Base-by-base conservation (phyloP, 1,140 invertebrate species). In the Medauroidea extradentata region DNA sequence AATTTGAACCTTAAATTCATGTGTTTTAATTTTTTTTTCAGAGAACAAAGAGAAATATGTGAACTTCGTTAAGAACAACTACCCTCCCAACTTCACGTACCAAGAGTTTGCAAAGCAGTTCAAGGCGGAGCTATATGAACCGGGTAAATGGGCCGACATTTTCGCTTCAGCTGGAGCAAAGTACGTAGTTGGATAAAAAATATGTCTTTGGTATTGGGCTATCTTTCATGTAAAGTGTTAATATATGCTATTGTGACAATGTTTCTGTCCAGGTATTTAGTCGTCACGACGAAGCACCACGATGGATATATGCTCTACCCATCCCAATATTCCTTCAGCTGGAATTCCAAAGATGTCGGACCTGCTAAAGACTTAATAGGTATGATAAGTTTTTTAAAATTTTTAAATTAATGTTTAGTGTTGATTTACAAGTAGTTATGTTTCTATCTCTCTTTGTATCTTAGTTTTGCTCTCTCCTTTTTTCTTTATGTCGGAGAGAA, bases 71-170 rank as follows among this genome's bases (percentile, higher is more conserved):
- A 74, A 80, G 44, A 76, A 84, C 44, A 88, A 89, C 64, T 94
- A 89, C 69, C 82, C 83, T 41, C 88, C 89, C 14, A 80, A 79
- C 53, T 93, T 90, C 65, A 83, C 86, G 1, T 95, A 96, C 76
- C 90, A 91, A 69, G 89, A 94, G 52, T 96, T 95, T 75, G 93
- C 85, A 1, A 78, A 75, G 42, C 81, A 89, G 54, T 93, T 94
- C 62, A 91, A 83, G 21, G 87, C 87, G 2, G 87, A 93, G 75
- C 89, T 93, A 67, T 94, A 88, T 67, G 83, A 93, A 72, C 82
- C 91, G 1, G 76, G 82, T 1, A 68, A 85, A 63, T 93, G 90
- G 90, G 88, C 87, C 14, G 71, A 85, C 57, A 71, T 93, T 14
- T 89, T 94, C 66, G 66, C 79, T 54, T 80, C 82, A 64, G 82